phyloP scores from a whole-genome alignment of 2,113 vertebrate genomes.

The Austrofundulus limnaeus region DNA sequence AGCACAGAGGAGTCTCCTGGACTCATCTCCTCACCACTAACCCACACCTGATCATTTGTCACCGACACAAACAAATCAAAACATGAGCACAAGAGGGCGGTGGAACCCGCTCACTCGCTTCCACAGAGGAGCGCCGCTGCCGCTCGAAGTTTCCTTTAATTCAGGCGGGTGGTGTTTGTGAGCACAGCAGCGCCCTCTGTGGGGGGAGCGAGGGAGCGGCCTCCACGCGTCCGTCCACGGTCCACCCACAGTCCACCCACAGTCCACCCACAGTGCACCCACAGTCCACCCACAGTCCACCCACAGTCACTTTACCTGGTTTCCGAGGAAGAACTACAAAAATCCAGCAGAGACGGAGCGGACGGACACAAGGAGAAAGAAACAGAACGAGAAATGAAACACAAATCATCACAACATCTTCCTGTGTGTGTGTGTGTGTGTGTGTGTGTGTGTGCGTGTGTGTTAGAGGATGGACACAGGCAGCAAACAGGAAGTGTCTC shows the following conservation, averaged over 20 bases:
- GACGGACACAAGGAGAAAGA: slow-evolving; percentile 71
- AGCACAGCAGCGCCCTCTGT: slow-evolving; percentile 29
- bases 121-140: slow-evolving; percentile 39
- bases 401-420: slow-evolving; percentile 45
- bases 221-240: slow-evolving; percentile 60
- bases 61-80: slow-evolving; percentile 58
- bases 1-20: slow-evolving; percentile 19
- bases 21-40: slow-evolving; percentile 55
- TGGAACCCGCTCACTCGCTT: slow-evolving; percentile 65
- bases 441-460: too few species aligned
- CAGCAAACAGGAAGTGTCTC: too few species aligned
- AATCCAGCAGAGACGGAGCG: slow-evolving; percentile 79
- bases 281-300: too few species aligned
- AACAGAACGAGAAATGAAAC: slow-evolving; percentile 72
- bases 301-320: slow-evolving; percentile 94
- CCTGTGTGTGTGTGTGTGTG: too few species aligned
- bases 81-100: slow-evolving; percentile 44
- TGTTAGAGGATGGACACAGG: slow-evolving; percentile 2
- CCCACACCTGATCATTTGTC: slow-evolving; percentile 47
- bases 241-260: too few species aligned
- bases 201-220: slow-evolving; percentile 53
- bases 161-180: too few species aligned
- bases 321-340: slow-evolving; percentile 99
- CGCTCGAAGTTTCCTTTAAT: background rate
- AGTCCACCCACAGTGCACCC: too few species aligned